Base-by-base conservation (phyloP, 1,140 invertebrate species). In the Metopolophium dirhodum region DNA sequence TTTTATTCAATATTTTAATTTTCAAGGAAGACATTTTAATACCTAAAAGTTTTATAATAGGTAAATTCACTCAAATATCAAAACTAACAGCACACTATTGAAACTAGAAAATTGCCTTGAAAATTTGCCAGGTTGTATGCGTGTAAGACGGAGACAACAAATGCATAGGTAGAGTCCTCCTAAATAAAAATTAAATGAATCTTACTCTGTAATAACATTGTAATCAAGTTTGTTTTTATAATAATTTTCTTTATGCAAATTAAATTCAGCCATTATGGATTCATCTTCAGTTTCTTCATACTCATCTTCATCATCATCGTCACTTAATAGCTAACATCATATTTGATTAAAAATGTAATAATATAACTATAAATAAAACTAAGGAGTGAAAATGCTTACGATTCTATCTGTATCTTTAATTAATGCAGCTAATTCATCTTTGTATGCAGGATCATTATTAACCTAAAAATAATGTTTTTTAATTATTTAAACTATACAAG, bases 151-250 rank as follows among this genome's bases (percentile, higher is more conserved):
- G 41, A 41, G 41, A 41, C 41, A 41, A 4, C 41, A 41, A 41
- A 41, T 41, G 41, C 41, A 41, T 41, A 2, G 41, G 41, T 41
- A 41, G 41, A 3, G 41, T 41, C 41, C 4, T 41, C 41, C 4
- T 41, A n/a, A 23, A 49, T 22, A 47, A 47, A 77, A 90, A 90
- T 41, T 35, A 41, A 49, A 90, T 41, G 8, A 90, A 94, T 83
- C 93, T 51, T 91, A 94, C 93, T 90, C 89, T 35, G 95, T 96
- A 26, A 96, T 97, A 95, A 97, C 96, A 86, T 96, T 96, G 95
- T 97, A 97, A 94, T 98, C 97, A 94, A 99, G 95, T 95, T 99
- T 99, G 93, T 97, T 97, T 95, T 97, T 97, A 95, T 99, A 99
- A 96, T 99, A 99, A 95, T 98, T 97, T 93, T 96, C 96, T 95